Evolutionary conservation across 1,140 invertebrate species (phyloP).

Genomic region (Drosophila murphyi): DNA sequence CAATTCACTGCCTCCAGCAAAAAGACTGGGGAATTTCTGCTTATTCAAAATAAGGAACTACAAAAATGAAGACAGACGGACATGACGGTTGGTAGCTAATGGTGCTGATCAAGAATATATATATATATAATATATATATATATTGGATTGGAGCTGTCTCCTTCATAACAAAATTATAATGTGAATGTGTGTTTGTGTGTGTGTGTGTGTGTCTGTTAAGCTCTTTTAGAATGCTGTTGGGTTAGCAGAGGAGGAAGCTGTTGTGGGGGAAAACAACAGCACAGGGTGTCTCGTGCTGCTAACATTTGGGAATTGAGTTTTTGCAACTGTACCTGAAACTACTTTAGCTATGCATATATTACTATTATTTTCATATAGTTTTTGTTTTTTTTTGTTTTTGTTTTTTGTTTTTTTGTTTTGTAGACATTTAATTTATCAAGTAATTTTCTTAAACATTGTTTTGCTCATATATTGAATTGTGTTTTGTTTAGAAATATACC

Average conservation of each 20-base stretch:
- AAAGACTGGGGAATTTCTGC: too few species aligned
- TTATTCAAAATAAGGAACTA: too few species aligned
- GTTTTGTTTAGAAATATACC: background rate
- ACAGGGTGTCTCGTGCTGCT: slow-evolving; percentile 29
- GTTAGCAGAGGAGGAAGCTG: slow-evolving; percentile 1
- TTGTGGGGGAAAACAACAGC: slow-evolving; percentile 12
- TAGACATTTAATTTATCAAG: slow-evolving; percentile 24
- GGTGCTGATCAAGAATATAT: too few species aligned
- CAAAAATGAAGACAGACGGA: too few species aligned
- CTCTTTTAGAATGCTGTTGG: slow-evolving; percentile 32
- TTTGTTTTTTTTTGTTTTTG: background rate
- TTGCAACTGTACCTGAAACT: slow-evolving; percentile 37
- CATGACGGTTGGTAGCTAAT: too few species aligned
- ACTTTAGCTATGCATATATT: slow-evolving; percentile 45
- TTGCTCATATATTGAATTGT: slow-evolving; percentile 38
- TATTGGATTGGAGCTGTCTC: too few species aligned
- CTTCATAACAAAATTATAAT: background rate
- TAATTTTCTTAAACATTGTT: slow-evolving; percentile 30
- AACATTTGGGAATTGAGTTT: slow-evolving; percentile 8
- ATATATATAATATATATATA: too few species aligned
- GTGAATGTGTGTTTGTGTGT: background rate
- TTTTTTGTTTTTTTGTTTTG: slow-evolving; percentile 16
- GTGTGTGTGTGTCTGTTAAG: slow-evolving; percentile 30
- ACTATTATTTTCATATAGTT: slow-evolving; percentile 23
- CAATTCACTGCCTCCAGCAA: too few species aligned